phyloP scores from a whole-genome alignment of 1,140 invertebrate species.

The Drosophila santomea region DNA sequence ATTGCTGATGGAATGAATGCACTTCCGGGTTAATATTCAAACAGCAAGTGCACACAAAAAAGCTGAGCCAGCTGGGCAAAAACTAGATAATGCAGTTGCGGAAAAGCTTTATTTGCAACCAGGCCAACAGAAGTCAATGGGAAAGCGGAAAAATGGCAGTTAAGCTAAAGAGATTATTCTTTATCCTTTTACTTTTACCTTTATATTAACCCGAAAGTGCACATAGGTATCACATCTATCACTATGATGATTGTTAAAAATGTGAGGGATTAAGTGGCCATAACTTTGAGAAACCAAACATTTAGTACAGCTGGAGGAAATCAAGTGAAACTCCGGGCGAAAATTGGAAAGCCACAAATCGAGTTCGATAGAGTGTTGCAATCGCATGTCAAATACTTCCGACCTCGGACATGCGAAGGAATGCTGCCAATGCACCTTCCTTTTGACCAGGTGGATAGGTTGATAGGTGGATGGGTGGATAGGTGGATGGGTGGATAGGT shows the following conservation, averaged over 20 bases:
- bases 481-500: not conserved
- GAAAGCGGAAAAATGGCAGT: not conserved
- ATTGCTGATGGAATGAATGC: conserved; percentile 4
- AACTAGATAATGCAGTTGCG: conserved; percentile 21
- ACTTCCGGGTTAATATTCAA: conserved; percentile 38
- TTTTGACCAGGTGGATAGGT: conserved; percentile 10
- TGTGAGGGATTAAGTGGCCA: not conserved
- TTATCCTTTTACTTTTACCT: too few relatives aligned
- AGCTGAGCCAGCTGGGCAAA: conserved; percentile 2
- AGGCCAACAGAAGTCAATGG: too few relatives aligned
- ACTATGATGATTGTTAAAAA: too few relatives aligned
- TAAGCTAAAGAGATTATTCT: too few relatives aligned
- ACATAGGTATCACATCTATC: too few relatives aligned
- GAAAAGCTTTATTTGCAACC: conserved; percentile 1
- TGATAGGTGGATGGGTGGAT: too few relatives aligned
- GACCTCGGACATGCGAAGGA: not conserved
- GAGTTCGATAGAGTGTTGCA: conserved; percentile 28
- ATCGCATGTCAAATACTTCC: conserved; percentile 39
- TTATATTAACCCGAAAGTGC: too few relatives aligned
- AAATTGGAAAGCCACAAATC: conserved; percentile 8
- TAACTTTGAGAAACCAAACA: not conserved
- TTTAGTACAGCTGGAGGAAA: not conserved
- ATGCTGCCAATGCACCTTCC: conserved; percentile 4
- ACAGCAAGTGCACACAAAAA: conserved; percentile 15
- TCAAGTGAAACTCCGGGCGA: conserved; percentile 2